Conservation (phyloP, 2,888 invertebrate species). For the Nomada goodeniana region DNA sequence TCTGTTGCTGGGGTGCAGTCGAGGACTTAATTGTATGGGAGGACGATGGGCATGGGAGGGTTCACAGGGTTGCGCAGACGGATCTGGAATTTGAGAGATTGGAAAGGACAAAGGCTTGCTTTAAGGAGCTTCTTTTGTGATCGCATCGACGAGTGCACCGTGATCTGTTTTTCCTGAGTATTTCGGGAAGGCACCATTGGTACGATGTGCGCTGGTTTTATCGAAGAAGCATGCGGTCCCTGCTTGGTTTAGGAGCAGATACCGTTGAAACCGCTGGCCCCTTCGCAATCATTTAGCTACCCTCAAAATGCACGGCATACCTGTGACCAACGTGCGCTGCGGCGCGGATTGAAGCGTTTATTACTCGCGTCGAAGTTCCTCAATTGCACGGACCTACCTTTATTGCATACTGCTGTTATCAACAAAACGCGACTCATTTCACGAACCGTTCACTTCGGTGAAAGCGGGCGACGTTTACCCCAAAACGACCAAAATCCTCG, state of each 20-base stretch:
- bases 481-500: not conserved
- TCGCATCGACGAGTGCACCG: not conserved
- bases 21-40: constrained; percentile 15
- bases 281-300: too few relatives aligned
- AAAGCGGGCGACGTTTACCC: not conserved
- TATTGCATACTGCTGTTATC: not conserved
- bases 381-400: not conserved
- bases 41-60: not conserved
- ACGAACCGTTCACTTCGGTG: not conserved
- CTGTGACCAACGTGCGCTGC: too few relatives aligned
- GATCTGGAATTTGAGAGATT: not conserved
- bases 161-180: not conserved
- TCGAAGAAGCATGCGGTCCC: too few relatives aligned
- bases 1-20: not conserved
- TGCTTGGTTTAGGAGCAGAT: too few relatives aligned
- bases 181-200: too few relatives aligned
- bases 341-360: too few relatives aligned
- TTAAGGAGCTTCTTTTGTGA: not conserved
- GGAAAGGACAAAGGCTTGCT: constrained; percentile 4
- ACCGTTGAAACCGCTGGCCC: too few relatives aligned
- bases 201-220: too few relatives aligned
- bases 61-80: not conserved
- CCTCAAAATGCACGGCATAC: too few relatives aligned
- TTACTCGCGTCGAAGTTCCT: not conserved
- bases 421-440: not conserved